Evolutionary conservation across 2,888 invertebrate species (phyloP).

Genomic region (Campopleginae sp.): DNA sequence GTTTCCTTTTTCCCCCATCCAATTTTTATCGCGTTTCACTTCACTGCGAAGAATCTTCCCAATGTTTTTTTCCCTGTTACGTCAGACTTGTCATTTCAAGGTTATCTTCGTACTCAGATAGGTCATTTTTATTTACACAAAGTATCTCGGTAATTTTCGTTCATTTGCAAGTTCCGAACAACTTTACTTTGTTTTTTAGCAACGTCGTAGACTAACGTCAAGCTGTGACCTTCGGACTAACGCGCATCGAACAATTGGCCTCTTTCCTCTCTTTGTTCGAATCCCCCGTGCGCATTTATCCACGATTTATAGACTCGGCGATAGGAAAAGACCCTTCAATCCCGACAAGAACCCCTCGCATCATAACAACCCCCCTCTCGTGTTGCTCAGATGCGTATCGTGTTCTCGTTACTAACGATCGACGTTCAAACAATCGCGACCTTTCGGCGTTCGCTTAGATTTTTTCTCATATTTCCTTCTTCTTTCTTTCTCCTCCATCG

Average conservation of each 20-base stretch:
- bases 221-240: neutral
- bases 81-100: slow-evolving; percentile 1
- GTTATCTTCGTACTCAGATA: neutral
- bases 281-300: slow-evolving; percentile 6
- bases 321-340: slow-evolving; percentile 12
- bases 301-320: slow-evolving; percentile 5
- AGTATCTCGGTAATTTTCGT: neutral
- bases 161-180: neutral
- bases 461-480: neutral
- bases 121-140: neutral
- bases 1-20: neutral
- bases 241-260: neutral
- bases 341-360: slow-evolving; percentile 1
- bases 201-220: neutral
- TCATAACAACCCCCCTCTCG: neutral
- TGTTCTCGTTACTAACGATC: slow-evolving; percentile 5
- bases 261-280: neutral
- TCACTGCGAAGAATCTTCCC: neutral
- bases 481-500: neutral
- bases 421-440: slow-evolving; percentile 26
- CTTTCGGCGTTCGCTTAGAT: neutral
- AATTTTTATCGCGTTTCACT: slow-evolving; percentile 4
- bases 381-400: slow-evolving; percentile 2
- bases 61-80: neutral
- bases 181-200: neutral